phyloP scores from a whole-genome alignment of 2,797 vertebrate species.

The Melanotaenia boesemani region DNA sequence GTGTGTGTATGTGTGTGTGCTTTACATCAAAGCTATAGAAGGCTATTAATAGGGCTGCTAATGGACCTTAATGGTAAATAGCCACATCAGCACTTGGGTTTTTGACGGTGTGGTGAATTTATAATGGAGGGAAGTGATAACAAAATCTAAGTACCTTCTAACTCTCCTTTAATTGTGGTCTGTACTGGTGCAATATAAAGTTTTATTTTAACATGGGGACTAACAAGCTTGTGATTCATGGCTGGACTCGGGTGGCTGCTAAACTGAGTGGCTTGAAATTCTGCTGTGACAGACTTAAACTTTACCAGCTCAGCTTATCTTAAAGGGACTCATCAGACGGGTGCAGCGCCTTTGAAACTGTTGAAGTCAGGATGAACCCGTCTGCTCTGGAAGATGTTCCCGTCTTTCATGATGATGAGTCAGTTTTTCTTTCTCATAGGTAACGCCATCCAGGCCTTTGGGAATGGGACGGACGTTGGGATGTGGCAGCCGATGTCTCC shows the following conservation, averaged over 20 bases:
- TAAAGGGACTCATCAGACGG: neutral
- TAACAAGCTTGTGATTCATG: slow-evolving; percentile 47
- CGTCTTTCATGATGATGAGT: neutral
- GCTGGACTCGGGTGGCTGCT: slow-evolving; percentile 11
- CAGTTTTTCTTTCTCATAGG: slow-evolving; percentile 65
- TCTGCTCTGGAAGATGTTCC: too few relatives aligned
- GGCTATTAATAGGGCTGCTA: slow-evolving; percentile 72
- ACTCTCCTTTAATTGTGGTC: slow-evolving; percentile 72
- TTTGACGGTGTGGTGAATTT: slow-evolving; percentile 71
- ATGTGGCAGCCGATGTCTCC: slow-evolving; percentile 88
- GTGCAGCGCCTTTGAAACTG: neutral
- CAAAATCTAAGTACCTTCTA: slow-evolving; percentile 65
- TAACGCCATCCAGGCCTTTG: slow-evolving; percentile 93
- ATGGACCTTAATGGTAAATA: slow-evolving; percentile 74
- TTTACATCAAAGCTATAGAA: slow-evolving; percentile 69
- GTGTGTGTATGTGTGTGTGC: slow-evolving; percentile 20
- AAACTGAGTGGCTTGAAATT: slow-evolving; percentile 21
- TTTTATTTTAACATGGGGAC: slow-evolving; percentile 55
- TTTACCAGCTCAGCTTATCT: slow-evolving; percentile 12
- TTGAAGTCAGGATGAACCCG: neutral
- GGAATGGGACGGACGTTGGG: slow-evolving; percentile 93
- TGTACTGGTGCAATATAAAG: slow-evolving; percentile 25
- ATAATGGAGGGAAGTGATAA: slow-evolving; percentile 69
- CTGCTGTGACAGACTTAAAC: neutral
- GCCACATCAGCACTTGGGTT: slow-evolving; percentile 71